Evolutionary conservation across 2,113 vertebrate species (phyloP).

Genomic region (Cariama cristata): DNA sequence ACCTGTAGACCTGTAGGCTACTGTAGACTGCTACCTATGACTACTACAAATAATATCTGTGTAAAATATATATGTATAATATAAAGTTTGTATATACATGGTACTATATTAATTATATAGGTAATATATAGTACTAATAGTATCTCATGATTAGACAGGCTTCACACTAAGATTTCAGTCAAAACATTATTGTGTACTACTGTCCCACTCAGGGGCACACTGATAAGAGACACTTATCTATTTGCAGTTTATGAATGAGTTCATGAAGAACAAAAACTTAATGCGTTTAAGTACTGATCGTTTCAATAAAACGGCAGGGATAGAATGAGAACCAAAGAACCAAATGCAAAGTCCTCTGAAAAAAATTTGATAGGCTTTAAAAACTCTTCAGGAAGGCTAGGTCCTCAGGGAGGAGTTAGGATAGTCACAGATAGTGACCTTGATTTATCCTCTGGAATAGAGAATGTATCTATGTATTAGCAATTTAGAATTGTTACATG

Average conservation of each 20-base stretch:
- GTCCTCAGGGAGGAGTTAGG: neutral
- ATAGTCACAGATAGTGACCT: neutral
- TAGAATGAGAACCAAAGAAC: neutral
- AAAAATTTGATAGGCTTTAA: neutral
- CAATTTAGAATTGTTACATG: neutral
- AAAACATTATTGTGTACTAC: neutral
- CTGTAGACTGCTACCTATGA: too few species aligned
- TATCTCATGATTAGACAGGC: neutral
- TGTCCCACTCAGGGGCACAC: neutral
- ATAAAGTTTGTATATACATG: too few species aligned
- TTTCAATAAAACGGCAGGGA: neutral
- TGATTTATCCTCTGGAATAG: neutral
- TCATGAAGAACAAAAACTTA: conserved; percentile 2
- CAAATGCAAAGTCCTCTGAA: neutral
- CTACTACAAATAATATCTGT: too few species aligned
- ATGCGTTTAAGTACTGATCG: neutral
- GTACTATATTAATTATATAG: neutral
- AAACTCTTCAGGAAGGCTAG: neutral
- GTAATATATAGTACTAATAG: neutral
- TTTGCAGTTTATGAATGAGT: neutral
- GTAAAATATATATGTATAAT: too few species aligned
- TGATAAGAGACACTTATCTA: neutral
- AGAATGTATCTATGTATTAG: neutral
- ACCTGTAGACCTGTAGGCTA: too few species aligned
- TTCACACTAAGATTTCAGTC: neutral